Conservation (phyloP, 2,113 vertebrate species). For the Sylvietta virens region DNA sequence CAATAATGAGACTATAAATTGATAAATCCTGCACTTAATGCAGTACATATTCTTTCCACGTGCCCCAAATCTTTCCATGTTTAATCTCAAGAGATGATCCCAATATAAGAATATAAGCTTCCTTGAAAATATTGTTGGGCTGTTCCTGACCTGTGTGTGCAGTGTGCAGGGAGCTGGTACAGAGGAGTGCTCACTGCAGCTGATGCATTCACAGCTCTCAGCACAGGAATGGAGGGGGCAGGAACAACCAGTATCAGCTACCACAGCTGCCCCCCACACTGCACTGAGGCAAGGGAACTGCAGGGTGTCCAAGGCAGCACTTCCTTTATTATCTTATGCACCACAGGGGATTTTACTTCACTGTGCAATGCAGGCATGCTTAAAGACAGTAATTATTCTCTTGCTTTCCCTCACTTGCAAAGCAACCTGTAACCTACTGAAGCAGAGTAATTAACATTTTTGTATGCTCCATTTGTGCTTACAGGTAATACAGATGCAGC, state of each 20-base stretch:
- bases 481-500: background rate
- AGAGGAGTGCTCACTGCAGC: background rate
- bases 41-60: rapidly evolving
- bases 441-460: background rate
- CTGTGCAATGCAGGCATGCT: background rate
- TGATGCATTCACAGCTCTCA: background rate
- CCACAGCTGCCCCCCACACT: too few species aligned
- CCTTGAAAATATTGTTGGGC: background rate
- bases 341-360: background rate
- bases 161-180: background rate
- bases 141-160: background rate
- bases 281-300: background rate
- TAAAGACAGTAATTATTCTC: background rate
- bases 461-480: background rate
- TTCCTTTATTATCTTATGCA: background rate
- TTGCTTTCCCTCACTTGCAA: background rate
- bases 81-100: background rate
- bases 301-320: background rate
- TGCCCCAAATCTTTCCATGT: background rate
- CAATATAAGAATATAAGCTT: background rate
- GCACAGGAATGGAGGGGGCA: background rate
- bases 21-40: background rate
- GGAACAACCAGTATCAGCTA: background rate
- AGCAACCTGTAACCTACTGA: background rate
- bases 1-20: background rate